These are phyloP conservation scores for Melanotaenia trifasciata DNA, from an alignment of 2,797 vertebrate genomes.

Conservation along the genomic window DNA sequence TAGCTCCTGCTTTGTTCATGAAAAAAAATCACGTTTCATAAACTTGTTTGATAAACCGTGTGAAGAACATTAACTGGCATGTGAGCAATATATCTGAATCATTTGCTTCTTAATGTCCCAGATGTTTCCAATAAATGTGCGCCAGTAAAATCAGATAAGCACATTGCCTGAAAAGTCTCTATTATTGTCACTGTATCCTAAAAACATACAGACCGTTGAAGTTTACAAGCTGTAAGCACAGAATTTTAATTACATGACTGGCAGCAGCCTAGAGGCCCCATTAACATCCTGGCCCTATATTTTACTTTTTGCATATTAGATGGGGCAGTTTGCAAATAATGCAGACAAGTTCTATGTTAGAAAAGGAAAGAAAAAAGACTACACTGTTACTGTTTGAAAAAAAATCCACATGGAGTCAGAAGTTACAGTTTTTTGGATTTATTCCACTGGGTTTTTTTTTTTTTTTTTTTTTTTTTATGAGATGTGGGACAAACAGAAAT, in stretches of 20 bases:
- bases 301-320: conserved; percentile 15
- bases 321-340: conserved; percentile 14
- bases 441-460: background rate
- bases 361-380: background rate
- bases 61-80: background rate
- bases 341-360: background rate
- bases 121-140: conserved; percentile 12
- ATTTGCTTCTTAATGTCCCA: conserved; percentile 1
- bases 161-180: conserved; percentile 3
- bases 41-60: background rate
- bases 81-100: background rate
- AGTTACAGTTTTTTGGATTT: background rate
- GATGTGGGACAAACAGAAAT: background rate
- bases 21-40: background rate
- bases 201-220: conserved; percentile 26
- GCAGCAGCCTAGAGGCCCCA: conserved; percentile 8
- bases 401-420: background rate
- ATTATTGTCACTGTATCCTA: conserved; percentile 15
- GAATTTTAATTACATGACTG: conserved; percentile 39
- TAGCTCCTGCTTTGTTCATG: background rate
- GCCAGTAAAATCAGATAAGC: conserved; percentile 20
- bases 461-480: background rate
- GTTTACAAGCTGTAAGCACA: conserved; percentile 23
- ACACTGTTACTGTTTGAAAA: background rate
- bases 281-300: conserved; percentile 13